These are phyloP conservation scores for Brachionus rubens DNA, from an alignment of 1,140 invertebrate species.

Conservation along the genomic window DNA sequence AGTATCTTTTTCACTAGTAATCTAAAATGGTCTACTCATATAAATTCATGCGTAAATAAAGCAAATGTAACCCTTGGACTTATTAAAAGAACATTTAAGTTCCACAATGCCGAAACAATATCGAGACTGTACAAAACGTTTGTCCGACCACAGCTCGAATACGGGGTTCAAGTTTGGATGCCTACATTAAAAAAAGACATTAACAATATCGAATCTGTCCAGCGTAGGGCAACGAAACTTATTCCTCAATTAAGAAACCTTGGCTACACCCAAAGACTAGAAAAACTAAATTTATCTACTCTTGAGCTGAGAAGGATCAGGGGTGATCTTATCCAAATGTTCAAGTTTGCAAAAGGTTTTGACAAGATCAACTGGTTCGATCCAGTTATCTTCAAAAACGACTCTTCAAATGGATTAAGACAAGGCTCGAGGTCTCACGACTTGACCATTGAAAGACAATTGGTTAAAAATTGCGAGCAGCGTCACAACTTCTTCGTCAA, in stretches of 20 bases:
- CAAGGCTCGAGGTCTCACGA: not conserved
- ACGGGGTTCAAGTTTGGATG: conserved; percentile 34
- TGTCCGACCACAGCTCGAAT: conserved; percentile 41
- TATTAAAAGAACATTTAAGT: conserved; percentile 47
- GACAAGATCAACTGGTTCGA: not conserved
- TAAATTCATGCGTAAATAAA: conserved; percentile 45
- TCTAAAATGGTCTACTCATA: conserved; percentile 10
- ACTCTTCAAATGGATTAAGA: not conserved
- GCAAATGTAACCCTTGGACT: conserved; percentile 46
- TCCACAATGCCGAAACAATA: conserved; percentile 44
- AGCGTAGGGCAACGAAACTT: conserved; percentile 47
- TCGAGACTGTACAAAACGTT: conserved; percentile 37
- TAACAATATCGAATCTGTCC: conserved; percentile 47
- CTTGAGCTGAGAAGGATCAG: conserved; percentile 42
- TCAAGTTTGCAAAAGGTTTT: conserved; percentile 10
- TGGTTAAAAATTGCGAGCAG: conserved; percentile 9
- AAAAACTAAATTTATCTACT: conserved; percentile 28
- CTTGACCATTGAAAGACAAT: conserved; percentile 31
- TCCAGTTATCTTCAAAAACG: not conserved
- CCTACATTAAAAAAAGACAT: conserved; percentile 34
- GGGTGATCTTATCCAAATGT: conserved; percentile 46
- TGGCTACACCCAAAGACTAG: conserved; percentile 41
- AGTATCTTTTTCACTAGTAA: too few relatives aligned
- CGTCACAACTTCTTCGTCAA: conserved; percentile 39
- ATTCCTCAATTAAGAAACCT: conserved; percentile 3